Evolutionary conservation across 1,140 invertebrate species (phyloP), one percentile per base, ranked within the genome.

Genomic region (Proctacanthus coquilletti): DNA sequence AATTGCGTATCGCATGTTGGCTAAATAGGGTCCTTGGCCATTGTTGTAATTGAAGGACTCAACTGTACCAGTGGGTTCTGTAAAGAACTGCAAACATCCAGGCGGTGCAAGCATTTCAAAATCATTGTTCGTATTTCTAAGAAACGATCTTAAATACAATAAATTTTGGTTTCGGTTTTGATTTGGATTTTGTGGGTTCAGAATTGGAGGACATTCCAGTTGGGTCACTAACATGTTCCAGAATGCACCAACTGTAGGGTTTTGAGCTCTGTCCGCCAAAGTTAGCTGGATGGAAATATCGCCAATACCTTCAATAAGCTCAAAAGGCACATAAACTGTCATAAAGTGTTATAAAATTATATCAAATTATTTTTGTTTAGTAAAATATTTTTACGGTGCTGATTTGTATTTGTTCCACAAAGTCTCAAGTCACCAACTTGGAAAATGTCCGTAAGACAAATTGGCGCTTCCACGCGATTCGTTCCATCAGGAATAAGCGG

Each of bases 371-470:
- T n/a, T n/a, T n/a, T n/a, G n/a, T n/a, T n/a, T n/a, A n/a, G n/a
- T n/a, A n/a, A n/a, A n/a, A n/a, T n/a, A n/a, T n/a, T n/a, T n/a
- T n/a, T 34, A 66, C 64, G 34, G 42, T 88, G 84, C 50, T 86
- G 80, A 18, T 79, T 80, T n/a, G 65, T 70, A 57, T 87, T 87
- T 49, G 78, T 72, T 5, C 84, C 84, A 49, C 84, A 88, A 31
- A 75, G 55, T 33, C 45, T 53, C 36, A 51, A 53, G 21, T 34
- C 37, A 9, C 44, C 56, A 0, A 78, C 63, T 25, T 63, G 60
- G 33, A 82, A 62, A 32, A 69, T 65, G 47, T 81, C 78, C 39
- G 53, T 61, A 13, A 68, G 62, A 46, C 78, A 56, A 17, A 18
- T 33, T 17, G 18, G 14, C 3, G 31, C 2, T 33, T 33, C 11